Percentiles rank a stretch among this genome's conserved stretches.
Evolutionary conservation across 2,888 invertebrate species (phyloP).

Genomic region (Polyommatus icarus): DNA sequence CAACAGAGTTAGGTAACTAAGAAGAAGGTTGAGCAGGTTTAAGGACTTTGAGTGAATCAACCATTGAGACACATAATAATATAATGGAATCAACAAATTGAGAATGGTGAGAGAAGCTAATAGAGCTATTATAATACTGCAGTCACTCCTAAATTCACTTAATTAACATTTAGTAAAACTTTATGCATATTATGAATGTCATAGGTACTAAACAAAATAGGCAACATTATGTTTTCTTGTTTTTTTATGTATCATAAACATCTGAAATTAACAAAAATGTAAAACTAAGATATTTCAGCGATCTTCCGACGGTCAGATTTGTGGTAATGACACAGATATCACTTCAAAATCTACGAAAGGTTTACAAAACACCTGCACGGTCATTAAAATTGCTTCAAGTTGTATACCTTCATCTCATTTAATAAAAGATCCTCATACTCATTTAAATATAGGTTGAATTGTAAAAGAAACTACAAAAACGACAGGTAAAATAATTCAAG

Average conservation of each 20-base stretch:
- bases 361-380: not conserved
- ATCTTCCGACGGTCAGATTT: not conserved
- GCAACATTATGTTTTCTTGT: too few species aligned
- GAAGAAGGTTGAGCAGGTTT: too few species aligned
- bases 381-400: slow-evolving; percentile 7
- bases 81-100: not conserved
- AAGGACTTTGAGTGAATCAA: not conserved
- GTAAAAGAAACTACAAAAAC: slow-evolving; percentile 20
- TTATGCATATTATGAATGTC: not conserved
- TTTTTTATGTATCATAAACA: too few species aligned
- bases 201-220: too few species aligned
- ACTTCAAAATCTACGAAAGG: not conserved
- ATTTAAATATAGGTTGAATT: slow-evolving; percentile 10
- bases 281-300: too few species aligned
- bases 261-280: too few species aligned
- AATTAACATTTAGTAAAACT: not conserved
- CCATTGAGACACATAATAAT: not conserved
- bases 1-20: too few species aligned
- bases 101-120: not conserved
- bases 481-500: slow-evolving; percentile 25
- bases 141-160: not conserved
- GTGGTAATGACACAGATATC: not conserved
- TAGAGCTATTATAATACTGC: too few species aligned
- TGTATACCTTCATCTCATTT: not conserved
- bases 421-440: slow-evolving; percentile 9